Base-by-base conservation (phyloP, 2,888 invertebrate species). In the Brenthis ino region DNA sequence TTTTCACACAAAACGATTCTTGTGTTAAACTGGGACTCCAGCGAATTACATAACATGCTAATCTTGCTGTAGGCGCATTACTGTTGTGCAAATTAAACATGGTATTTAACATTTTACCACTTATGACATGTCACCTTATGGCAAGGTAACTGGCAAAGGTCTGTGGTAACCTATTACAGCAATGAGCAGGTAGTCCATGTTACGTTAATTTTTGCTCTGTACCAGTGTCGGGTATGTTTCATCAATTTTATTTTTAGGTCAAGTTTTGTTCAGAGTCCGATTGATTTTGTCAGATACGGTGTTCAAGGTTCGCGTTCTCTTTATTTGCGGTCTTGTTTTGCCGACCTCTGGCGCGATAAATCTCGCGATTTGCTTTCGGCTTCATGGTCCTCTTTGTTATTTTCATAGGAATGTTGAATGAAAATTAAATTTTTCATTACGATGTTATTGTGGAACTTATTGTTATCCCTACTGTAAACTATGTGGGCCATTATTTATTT, bases 251-350 rank as follows among this genome's bases (percentile, higher is more conserved):
- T 80, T 90, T 88, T 89, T 90, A 87, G 91, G 90, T 92, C 91
- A 91, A 91, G 91, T 88, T 89, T 91, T 88, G 87, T 85, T 83
- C 83, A 77, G 82, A 88, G 87, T 86, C 88, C 89, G 91, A 91
- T 92, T 88, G 91, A 92, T 93, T 93, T 92, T 91, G 91, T 91
- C 91, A 91, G 93, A 91, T 91, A 91, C 87, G 80, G 83, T 83
- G 83, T 85, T 91, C 93, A 93, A 93, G 93, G 93, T 91, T 83
- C 83, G 85, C 89, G 87, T 89, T 92, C 91, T 93, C 92, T 91
- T 92, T 93, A 91, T 90, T 91, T 88, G 91, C 91, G 88, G 88
- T 91, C 89, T 90, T 82, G 89, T 91, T 91, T 88, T 86, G 89
- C 83, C 84, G 91, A 88, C 86, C 91, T 90, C 88, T 91, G 89